Base-by-base conservation (phyloP, 2,797 vertebrate genomes). In the Oryzias dopingdopingensis region DNA sequence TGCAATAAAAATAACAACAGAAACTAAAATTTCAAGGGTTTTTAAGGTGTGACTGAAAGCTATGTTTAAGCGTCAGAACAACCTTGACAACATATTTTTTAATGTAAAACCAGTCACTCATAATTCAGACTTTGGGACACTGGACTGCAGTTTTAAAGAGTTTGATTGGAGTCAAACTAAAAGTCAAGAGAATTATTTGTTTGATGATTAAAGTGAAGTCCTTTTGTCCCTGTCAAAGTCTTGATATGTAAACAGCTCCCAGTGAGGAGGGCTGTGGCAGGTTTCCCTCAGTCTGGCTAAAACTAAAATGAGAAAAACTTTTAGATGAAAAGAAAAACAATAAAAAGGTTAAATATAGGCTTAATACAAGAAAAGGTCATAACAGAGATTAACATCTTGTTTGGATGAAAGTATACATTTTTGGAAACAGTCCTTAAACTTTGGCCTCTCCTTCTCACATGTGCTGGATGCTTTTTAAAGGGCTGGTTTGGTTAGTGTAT, bases 301-400 rank as follows among this genome's bases (percentile, higher is more conserved):
- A 23, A 17, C 37, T 16, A 14, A 63, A 49, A 52, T 41, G 67
- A 24, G 53, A 49, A 3, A 10, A 56, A 67, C 59, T 59, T 42
- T 40, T 49, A 48, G 10, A 24, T 49, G 57, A 73, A 64, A 22
- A 22, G 20, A 70, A 80, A 73, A 81, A 52, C 15, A 56, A 3
- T 18, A 7, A 16, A 16, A 59, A 66, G 73, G 85, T 87, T 86
- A 86, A 84, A 88, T 83, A 88, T 61, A 70, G 70, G 86, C 78
- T 45, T 45, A 76, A 72, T 68, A 82, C 58, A 76, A 24, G 78
- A 55, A 26, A 50, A 42, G 62, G 47, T 52, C 73, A 74, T 60
- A 67, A 58, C 70, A 51, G 57, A 51, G 51, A 74, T 58, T 69
- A 72, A 65, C 67, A 75, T 82, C 8, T 62, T 75, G 57, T 46